Percentiles rank a stretch among this genome's conserved stretches.
These are phyloP conservation scores for Psittacara wagleri DNA, from an alignment of 2,113 vertebrate genomes.

Conservation along the genomic window DNA sequence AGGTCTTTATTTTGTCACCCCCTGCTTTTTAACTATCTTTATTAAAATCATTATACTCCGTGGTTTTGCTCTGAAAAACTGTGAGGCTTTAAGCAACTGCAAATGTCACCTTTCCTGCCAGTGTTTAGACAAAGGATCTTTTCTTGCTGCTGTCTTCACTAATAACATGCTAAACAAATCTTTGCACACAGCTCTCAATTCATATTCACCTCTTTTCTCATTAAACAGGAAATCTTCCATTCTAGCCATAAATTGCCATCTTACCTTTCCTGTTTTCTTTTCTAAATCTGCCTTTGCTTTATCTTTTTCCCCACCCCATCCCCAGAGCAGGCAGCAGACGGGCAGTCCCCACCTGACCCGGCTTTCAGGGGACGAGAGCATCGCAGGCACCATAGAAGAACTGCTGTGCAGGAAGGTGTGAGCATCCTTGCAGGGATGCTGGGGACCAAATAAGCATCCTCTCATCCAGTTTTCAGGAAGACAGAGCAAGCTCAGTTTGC, in stretches of 20 bases:
- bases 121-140: conserved; percentile 50
- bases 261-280: conserved; percentile 5
- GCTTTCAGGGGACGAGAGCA: neutral
- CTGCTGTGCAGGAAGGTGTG: neutral
- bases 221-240: conserved; percentile 51
- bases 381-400: fast-evolving
- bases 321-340: neutral
- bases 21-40: neutral
- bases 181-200: conserved; percentile 33
- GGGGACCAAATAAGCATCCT: neutral
- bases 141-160: conserved; percentile 35
- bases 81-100: conserved; percentile 62
- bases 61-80: neutral
- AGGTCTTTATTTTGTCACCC: conserved; percentile 6
- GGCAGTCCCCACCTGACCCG: neutral
- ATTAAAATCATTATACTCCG: neutral
- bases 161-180: conserved; percentile 53
- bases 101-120: conserved; percentile 49
- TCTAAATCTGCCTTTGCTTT: neutral
- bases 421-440: fast-evolving
- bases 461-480: neutral
- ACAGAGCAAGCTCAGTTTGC: neutral
- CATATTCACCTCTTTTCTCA: conserved; percentile 30
- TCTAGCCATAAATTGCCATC: conserved; percentile 3
- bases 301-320: neutral